These are phyloP conservation scores for Hippoglossus stenolepis DNA, from an alignment of 2,113 vertebrate species.

Conservation along the genomic window DNA sequence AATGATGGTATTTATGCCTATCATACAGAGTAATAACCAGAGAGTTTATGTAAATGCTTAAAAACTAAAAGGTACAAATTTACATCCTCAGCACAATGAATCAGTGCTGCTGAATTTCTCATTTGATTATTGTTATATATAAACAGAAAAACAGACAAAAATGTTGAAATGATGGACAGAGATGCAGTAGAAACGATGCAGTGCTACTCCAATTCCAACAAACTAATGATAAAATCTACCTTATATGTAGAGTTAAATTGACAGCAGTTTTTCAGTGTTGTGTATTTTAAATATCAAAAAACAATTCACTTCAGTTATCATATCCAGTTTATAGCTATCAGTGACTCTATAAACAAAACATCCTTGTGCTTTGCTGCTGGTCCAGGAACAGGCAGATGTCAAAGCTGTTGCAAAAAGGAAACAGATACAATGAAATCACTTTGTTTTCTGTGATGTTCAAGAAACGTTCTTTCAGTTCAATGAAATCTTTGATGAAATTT, in stretches of 20 bases:
- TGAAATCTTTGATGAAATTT: constrained; percentile 16
- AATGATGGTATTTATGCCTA: neutral
- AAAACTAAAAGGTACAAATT: neutral
- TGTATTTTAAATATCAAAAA: neutral
- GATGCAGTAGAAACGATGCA: too few relatives aligned
- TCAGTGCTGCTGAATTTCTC: neutral
- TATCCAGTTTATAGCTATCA: constrained; percentile 18
- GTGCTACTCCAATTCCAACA: neutral
- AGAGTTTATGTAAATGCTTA: neutral
- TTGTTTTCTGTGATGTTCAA: too few relatives aligned
- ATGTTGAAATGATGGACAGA: too few relatives aligned
- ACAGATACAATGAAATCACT: neutral
- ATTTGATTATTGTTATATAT: neutral
- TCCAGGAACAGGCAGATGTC: constrained; percentile 1
- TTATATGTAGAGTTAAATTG: neutral
- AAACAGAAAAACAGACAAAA: neutral
- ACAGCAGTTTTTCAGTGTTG: neutral
- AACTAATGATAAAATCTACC: neutral
- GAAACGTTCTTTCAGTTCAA: too few relatives aligned
- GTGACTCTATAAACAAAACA: neutral
- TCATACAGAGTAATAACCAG: too few relatives aligned
- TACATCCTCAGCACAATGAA: neutral
- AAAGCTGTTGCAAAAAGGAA: constrained; percentile 13
- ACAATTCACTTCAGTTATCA: neutral
- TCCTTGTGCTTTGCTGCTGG: too few relatives aligned